A percentile compares a stretch with the other conserved stretches of the same genome.
These are phyloP conservation scores for Mastacembelus armatus DNA, from an alignment of 2,797 vertebrate genomes.

Conservation along the genomic window DNA sequence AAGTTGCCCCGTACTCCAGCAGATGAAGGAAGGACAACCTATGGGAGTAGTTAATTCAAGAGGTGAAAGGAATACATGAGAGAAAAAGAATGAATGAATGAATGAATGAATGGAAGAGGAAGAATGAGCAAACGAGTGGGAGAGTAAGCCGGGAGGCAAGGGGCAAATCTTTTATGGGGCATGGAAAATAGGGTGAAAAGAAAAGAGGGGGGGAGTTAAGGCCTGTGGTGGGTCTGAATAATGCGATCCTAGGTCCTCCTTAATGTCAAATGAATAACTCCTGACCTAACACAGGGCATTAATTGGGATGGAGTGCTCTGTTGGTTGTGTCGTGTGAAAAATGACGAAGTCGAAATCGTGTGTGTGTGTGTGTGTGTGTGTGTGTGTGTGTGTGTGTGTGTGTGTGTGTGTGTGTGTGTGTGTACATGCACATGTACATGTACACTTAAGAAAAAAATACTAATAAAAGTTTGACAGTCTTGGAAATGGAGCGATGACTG, in stretches of 20 bases:
- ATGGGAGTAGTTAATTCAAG: conserved; percentile 33
- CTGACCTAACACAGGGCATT: conserved; percentile 79
- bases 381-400: too few species aligned
- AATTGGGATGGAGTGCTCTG: conserved; percentile 63
- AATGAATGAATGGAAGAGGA: conserved; percentile 39
- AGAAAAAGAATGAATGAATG: neutral
- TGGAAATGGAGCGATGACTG: too few species aligned
- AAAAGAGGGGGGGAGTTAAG: conserved; percentile 44
- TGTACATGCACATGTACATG: too few species aligned
- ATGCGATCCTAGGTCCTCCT: conserved; percentile 70
- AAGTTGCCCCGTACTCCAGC: neutral
- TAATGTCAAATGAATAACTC: conserved; percentile 78
- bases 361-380: too few species aligned
- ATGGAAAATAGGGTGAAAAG: conserved; percentile 62
- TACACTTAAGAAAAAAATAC: too few species aligned
- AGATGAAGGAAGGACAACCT: conserved; percentile 3
- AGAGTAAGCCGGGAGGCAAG: conserved; percentile 34
- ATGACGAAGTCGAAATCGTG: too few species aligned
- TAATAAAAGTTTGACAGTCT: too few species aligned
- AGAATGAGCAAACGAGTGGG: conserved; percentile 50
- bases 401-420: too few species aligned
- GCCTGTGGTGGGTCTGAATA: conserved; percentile 76
- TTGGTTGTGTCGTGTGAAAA: conserved; percentile 18
- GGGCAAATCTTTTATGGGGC: conserved; percentile 70
- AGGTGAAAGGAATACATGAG: conserved; percentile 38